A percentile compares a stretch with the other conserved stretches of the same genome.
Evolutionary conservation across 2,888 invertebrate species (phyloP).

Genomic region (Leuctra nigra): DNA sequence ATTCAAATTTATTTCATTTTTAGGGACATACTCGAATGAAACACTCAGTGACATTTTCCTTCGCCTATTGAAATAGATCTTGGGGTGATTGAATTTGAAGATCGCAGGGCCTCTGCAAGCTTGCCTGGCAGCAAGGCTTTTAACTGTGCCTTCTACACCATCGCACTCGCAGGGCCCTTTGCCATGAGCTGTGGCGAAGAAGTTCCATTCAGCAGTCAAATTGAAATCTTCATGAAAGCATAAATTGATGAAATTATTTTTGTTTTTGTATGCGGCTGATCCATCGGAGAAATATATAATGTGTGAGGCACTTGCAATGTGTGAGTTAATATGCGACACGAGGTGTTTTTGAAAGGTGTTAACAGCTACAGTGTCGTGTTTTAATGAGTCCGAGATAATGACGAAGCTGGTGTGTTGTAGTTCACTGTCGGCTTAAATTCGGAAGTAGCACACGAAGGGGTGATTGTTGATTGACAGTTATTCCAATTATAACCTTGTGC

Average conservation of each 20-base stretch:
- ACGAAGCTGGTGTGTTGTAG: conserved; percentile 24
- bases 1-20: conserved; percentile 12
- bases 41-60: conserved; percentile 1
- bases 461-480: conserved; percentile 28
- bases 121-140: conserved; percentile 28
- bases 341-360: conserved; percentile 24
- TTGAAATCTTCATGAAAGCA: conserved; percentile 17
- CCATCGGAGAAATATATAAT: conserved; percentile 5
- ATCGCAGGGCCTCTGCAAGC: conserved; percentile 22
- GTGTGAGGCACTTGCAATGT: conserved; percentile 15
- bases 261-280: conserved; percentile 11
- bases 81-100: conserved; percentile 20
- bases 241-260: neutral
- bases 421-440: conserved; percentile 1
- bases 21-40: neutral
- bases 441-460: conserved; percentile 25
- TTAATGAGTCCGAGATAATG: conserved; percentile 27
- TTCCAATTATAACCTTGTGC: conserved; percentile 25
- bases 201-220: conserved; percentile 27
- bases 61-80: conserved; percentile 17
- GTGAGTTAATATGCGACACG: conserved; percentile 23
- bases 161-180: conserved; percentile 28
- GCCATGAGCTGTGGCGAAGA: conserved; percentile 27
- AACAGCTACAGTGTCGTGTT: conserved; percentile 18
- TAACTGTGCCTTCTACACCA: conserved; percentile 28